A percentile compares a stretch with the other conserved stretches of the same genome.
These are phyloP conservation scores for Podabrus alpinus DNA, from an alignment of 2,888 invertebrate species.

Conservation along the genomic window DNA sequence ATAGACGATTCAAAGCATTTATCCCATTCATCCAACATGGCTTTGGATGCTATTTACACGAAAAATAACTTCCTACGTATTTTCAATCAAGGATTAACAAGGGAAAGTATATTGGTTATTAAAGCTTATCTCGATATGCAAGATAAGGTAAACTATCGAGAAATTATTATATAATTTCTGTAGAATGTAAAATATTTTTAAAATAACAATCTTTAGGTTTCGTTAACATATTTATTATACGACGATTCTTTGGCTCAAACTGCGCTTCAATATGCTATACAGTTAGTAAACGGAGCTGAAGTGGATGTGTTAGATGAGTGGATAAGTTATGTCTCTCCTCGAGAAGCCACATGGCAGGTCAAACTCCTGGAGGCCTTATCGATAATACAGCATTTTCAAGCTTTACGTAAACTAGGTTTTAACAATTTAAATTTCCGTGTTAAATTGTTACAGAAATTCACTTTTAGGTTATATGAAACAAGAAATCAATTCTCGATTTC, in stretches of 20 bases:
- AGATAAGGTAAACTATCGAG: constrained; percentile 51
- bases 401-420: constrained; percentile 54
- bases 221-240: constrained; percentile 49
- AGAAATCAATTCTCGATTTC: constrained; percentile 33
- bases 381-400: constrained; percentile 55
- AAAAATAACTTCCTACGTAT: not conserved
- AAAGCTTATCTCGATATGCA: constrained; percentile 56
- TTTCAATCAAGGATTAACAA: constrained; percentile 1
- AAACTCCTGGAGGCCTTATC: constrained; percentile 60
- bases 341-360: constrained; percentile 31
- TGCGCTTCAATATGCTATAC: constrained; percentile 36
- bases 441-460: not conserved
- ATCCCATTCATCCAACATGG: not conserved
- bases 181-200: too few relatives aligned
- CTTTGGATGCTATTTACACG: not conserved
- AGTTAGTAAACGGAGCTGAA: constrained; percentile 30
- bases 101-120: constrained; percentile 48
- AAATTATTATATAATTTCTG: too few relatives aligned
- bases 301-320: constrained; percentile 44
- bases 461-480: constrained; percentile 38
- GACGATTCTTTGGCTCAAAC: constrained; percentile 34
- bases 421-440: constrained; percentile 5
- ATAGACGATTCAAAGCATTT: not conserved
- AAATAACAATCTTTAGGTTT: too few relatives aligned
- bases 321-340: constrained; percentile 29